Evolutionary conservation across 2,888 invertebrate species (phyloP), one percentile per base, ranked within the genome.

Genomic region (Troglohyphantes excavatus): DNA sequence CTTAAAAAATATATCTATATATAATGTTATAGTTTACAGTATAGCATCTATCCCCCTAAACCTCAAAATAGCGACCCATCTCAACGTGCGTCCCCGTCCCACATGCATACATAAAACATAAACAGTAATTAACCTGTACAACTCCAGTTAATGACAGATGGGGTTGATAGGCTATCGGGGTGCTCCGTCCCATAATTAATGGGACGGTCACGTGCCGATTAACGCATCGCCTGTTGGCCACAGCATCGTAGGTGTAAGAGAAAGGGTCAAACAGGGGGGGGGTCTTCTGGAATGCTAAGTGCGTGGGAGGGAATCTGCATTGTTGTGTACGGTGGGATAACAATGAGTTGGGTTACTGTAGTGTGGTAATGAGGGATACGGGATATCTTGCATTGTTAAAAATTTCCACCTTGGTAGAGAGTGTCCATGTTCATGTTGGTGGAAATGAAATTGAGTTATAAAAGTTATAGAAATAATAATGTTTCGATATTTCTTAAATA

Each of bases 101-200:
- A 61, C 75, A 75, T 53, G 84, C 84, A 84, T 84, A 75, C 75
- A 33, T 67, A 75, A 84, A 65, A 75, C 75, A 39, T 27, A 46
- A 29, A 46, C 27, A 26, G 61, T 75, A 84, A 84, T 84, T 84
- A 84, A 84, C 84, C 53, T 65, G 84, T 67, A 21, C 75, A 59
- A 33, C 29, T 67, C 67, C 73, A 73, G 63, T 43, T 83, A 73
- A 83, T 63, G 72, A 73, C 63, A 65, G 27, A 17, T 65, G 29
- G 27, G 26, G 83, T 39, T 63, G 72, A 83, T 83, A 73, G 73
- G 73, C 39, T 73, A 83, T 73, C 73, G 73, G 63, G 17, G n/a
- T 27, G 21, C 63, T 29, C 7, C 17, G 39, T 70, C 68, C 29
- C 68, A 53, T 53, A 68, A 81, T 81, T 81, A 81, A n/a, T n/a